Conservation (phyloP, 2,113 vertebrate species). For the Garra rufa region DNA sequence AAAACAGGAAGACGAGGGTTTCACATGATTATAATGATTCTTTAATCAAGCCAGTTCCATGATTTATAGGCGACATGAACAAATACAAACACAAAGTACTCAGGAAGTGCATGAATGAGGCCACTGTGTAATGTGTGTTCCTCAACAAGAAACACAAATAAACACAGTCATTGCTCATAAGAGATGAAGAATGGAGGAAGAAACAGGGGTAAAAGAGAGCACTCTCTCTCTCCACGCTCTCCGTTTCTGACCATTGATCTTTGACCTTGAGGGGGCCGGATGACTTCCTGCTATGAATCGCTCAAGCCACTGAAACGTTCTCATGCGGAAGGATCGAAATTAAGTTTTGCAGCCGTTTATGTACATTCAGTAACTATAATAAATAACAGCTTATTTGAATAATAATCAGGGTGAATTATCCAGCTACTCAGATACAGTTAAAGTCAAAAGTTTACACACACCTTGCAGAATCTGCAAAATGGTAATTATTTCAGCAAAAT, state of each 20-base stretch:
- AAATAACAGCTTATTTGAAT: neutral
- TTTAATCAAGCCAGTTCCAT: conserved; percentile 5
- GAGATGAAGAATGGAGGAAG: conserved; percentile 30
- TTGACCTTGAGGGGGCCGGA: conserved; percentile 26
- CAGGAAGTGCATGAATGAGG: conserved; percentile 46
- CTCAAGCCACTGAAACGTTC: conserved; percentile 1
- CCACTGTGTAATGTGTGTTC: conserved; percentile 44
- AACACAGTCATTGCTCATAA: conserved; percentile 46
- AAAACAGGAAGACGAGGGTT: neutral
- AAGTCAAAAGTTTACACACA: too few species aligned
- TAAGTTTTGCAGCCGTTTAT: neutral
- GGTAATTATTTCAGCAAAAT: too few species aligned
- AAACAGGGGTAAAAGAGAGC: neutral
- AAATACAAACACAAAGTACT: conserved; percentile 22
- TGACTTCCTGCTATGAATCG: conserved; percentile 43
- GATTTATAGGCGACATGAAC: neutral
- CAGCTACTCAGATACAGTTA: neutral
- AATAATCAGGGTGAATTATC: neutral
- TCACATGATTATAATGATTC: neutral
- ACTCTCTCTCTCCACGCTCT: neutral
- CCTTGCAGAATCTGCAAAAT: too few species aligned
- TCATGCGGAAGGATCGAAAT: conserved; percentile 5
- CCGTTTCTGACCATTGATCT: conserved; percentile 34
- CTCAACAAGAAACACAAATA: conserved; percentile 53
- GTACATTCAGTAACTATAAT: neutral